Evolutionary conservation across 2,888 invertebrate species (phyloP), one percentile per base, ranked within the genome.

Genomic region (Stenichneumon culpator): DNA sequence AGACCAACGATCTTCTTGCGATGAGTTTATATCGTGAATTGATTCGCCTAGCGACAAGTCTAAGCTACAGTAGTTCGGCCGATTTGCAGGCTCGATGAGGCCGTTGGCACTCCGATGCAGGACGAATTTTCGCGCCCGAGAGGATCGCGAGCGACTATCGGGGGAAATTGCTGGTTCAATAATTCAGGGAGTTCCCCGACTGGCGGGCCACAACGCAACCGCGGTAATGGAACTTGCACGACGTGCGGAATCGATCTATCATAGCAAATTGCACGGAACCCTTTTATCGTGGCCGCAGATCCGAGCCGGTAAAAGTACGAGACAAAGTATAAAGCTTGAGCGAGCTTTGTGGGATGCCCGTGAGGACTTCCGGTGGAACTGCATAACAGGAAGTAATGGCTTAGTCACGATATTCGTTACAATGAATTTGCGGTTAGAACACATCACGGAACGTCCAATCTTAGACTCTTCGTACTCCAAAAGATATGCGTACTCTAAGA

Each of bases 81-180:
- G 90, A 92, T 93, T 93, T 90, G 89, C 89, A 86, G 89, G 87
- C 90, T 90, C 91, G 92, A 93, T 92, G 91, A 92, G 91, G 90
- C 90, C 89, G 93, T 91, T 93, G 93, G 92, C 93, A 92, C 93
- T 91, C 90, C 90, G 90, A 91, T 90, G 89, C 90, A 89, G 90
- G 89, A 91, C 86, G 82, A 36, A 74, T 89, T 89, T 89, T 80
- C 90, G 89, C 89, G 90, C 68, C 52, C 36, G 68, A 79, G 60
- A 68, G 75, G 68, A 79, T 68, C 67, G 75, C 67, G 67, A 63
- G 47, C 47, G 44, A 63, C 72, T 25, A 19, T 72, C 47, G 11
- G 88, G 86, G 89, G 92, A 90, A 93, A 93, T 93, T 93, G 92
- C 91, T 88, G 91, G 90, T 89, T 93, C 92, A 93, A 93, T 93